Evolutionary conservation across 1,140 invertebrate genomes (phyloP).

Genomic region (Trissolcus basalis): DNA sequence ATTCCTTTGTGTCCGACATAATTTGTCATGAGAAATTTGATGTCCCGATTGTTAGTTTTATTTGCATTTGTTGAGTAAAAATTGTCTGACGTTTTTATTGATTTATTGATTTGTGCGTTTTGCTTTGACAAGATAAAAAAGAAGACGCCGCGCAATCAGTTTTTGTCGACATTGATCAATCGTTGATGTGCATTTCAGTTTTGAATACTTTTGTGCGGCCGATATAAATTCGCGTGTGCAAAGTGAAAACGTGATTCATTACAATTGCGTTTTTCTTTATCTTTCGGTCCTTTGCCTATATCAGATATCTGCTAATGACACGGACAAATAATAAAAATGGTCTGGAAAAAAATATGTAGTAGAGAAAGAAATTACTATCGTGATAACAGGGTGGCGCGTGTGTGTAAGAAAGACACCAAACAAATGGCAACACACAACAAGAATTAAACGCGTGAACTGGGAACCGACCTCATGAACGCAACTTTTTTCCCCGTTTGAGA

Average conservation of each 20-base stretch:
- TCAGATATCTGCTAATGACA: too few species aligned
- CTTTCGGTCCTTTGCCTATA: too few species aligned
- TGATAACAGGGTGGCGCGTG: too few species aligned
- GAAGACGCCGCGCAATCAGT: background rate
- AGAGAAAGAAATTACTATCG: too few species aligned
- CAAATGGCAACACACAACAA: too few species aligned
- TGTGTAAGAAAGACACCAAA: too few species aligned
- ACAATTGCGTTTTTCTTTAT: too few species aligned
- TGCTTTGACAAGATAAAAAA: constrained; percentile 13
- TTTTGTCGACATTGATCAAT: constrained; percentile 16
- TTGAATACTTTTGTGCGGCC: background rate
- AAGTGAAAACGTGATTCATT: background rate
- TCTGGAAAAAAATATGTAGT: too few species aligned
- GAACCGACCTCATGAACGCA: too few species aligned
- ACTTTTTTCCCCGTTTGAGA: too few species aligned
- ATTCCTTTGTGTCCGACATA: constrained; percentile 30
- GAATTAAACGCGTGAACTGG: too few species aligned
- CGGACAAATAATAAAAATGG: too few species aligned
- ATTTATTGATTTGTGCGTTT: constrained; percentile 24
- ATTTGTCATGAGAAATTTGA: constrained; percentile 49
- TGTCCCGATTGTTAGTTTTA: constrained; percentile 6
- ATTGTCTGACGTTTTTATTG: constrained; percentile 38
- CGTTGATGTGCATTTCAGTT: constrained; percentile 22
- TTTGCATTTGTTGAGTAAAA: constrained; percentile 44
- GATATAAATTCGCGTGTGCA: background rate